Conservation (phyloP, 92 coral and sea anemone species). For the Bergia sp. region DNA sequence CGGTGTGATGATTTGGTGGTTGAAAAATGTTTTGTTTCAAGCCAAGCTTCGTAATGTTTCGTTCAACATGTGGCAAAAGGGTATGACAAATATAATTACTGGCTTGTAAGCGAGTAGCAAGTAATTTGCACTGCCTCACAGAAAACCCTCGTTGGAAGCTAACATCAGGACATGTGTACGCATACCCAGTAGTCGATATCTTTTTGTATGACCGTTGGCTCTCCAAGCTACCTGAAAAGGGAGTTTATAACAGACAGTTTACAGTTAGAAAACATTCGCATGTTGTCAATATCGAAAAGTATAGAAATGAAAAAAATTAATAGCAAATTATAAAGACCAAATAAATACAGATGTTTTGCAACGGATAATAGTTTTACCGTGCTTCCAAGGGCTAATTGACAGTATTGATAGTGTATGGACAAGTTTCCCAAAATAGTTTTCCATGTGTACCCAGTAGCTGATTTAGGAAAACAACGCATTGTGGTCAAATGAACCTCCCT, state of each 20-base stretch:
- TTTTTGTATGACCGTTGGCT: slow-evolving; percentile 4
- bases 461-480: too few relatives aligned
- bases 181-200: slow-evolving; percentile 43
- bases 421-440: too few relatives aligned
- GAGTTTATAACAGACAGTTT: not conserved
- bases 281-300: too few relatives aligned
- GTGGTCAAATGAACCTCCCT: too few relatives aligned
- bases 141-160: slow-evolving; percentile 64
- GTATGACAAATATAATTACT: slow-evolving; percentile 62
- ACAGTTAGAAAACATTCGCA: not conserved
- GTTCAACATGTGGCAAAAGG: not conserved
- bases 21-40: not conserved
- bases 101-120: slow-evolving; percentile 64
- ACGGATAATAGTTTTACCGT: too few relatives aligned
- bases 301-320: too few relatives aligned
- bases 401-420: too few relatives aligned
- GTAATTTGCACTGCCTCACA: slow-evolving; percentile 53
- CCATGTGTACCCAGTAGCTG: too few relatives aligned
- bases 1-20: not conserved
- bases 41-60: not conserved
- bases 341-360: too few relatives aligned
- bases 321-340: not conserved
- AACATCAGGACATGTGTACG: slow-evolving; percentile 54
- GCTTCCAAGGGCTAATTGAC: too few relatives aligned
- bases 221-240: not conserved